Base-by-base conservation (phyloP, 1,140 invertebrate genomes). In the Nilaparvata lugens region DNA sequence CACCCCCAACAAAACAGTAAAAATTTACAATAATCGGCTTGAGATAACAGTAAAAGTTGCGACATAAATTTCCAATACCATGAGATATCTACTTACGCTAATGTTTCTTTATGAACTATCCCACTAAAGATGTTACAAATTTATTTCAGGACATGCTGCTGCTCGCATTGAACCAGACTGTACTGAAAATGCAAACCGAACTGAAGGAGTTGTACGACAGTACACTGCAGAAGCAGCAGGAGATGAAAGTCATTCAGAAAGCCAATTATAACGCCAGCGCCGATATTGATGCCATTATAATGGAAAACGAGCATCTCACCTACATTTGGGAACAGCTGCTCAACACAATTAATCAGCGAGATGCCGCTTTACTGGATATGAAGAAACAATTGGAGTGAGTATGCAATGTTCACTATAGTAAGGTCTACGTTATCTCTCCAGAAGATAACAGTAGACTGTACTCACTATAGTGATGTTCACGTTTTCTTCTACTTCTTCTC, bases 281-380 rank as follows among this genome's bases (percentile, higher is more conserved):
- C 5, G 86, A 89, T 69, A 72, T 90, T 21, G 83, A 87, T 68
- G 81, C 80, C 16, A 67, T 89, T 21, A 79, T 86, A 66, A 75
- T 80, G 35, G 86, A 89, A 62, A 80, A 87, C 62, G 79, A 80
- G 31, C 79, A 79, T 16, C 73, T 89, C 2, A 75, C 86, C 40
- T 79, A 80, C 66, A 76, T 84, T 9, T 90, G 87, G 86, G 84
- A 86, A 68, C 80, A 82, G 7, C 83, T 88, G 18, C 76, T 90
- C 19, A 73, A 81, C 4, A 81, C 82, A 57, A 87, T 89, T 62
- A 76, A 78, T 35, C 79, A 83, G 43, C 72, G 85, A 40, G 85
- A 89, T 69, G 81, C 81, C 68, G 78, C 83, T 4, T 76, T 81
- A 52, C 77, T 81, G 62, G 80, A 83, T 64, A 75, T 85, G 2